Percentiles rank a stretch among this genome's conserved stretches.
phyloP scores from a whole-genome alignment of 2,888 invertebrate species.

The Silvanus unidentatus region DNA sequence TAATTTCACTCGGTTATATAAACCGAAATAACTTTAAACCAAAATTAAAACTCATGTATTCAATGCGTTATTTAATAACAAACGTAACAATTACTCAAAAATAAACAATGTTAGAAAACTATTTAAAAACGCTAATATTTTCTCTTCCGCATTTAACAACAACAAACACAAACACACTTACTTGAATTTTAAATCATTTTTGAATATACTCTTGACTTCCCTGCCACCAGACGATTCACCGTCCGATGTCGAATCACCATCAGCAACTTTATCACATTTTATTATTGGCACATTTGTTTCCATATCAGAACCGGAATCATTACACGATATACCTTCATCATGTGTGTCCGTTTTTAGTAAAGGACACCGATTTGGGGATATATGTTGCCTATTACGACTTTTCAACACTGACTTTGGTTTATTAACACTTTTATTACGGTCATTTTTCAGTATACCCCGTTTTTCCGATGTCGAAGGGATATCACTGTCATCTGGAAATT shows the following conservation, averaged over 20 bases:
- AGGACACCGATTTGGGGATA: conserved; percentile 7
- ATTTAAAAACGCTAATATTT: too few relatives aligned
- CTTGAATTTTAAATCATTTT: conserved; percentile 48
- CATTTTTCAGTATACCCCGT: conserved; percentile 17
- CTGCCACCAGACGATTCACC: conserved; percentile 62
- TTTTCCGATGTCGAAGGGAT: conserved; percentile 26
- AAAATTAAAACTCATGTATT: too few relatives aligned
- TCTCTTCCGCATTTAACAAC: neutral
- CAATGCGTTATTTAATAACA: too few relatives aligned
- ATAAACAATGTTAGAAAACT: too few relatives aligned
- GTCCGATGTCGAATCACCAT: conserved; percentile 43
- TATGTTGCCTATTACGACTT: conserved; percentile 18
- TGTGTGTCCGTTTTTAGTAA: conserved; percentile 25
- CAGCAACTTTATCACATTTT: conserved; percentile 6
- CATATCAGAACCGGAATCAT: conserved; percentile 40
- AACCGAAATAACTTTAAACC: too few relatives aligned
- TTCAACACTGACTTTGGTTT: conserved; percentile 26
- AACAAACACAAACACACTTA: conserved; percentile 39
- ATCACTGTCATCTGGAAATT: conserved; percentile 19
- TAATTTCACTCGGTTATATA: too few relatives aligned
- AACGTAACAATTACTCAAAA: too few relatives aligned
- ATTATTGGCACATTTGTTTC: conserved; percentile 19
- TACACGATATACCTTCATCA: conserved; percentile 44
- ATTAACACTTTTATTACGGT: neutral
- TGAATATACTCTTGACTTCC: conserved; percentile 58